Base-by-base conservation (phyloP, 2,113 vertebrate species). In the Haliaeetus leucogaster region DNA sequence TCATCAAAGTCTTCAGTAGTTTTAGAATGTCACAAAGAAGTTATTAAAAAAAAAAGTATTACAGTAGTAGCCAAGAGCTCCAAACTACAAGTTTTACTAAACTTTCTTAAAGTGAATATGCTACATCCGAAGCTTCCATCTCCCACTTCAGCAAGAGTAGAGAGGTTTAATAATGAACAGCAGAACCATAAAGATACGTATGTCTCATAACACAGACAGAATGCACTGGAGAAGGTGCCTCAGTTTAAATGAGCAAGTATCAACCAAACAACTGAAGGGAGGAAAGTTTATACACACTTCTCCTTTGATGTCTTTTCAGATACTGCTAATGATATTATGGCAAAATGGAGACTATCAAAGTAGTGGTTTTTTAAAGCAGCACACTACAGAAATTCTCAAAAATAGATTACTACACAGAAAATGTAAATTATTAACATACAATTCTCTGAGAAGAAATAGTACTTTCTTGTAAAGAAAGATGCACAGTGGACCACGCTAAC, bases 1-100 rank as follows among this genome's bases (percentile, higher is more conserved):
- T 99, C 99, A 99, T 99, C 96, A 99, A 97, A 2, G 99, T 99
- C 99, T 99, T 98, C n/a, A 77, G 78, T 58, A 62, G 86, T 71
- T 79, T 90, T 47, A 96, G 89, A 76, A 96, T 1, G 16, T 52
- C 66, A 93, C 86, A 73, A 90, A 95, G 66, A 95, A 96, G 52
- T 90, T 76, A 65, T 86, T 70, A 25, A 65, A 89, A 81, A 61
- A 91, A 80, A n/a, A 0, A 59, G 13, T n/a, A 59, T 80, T 62
- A 48, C 5, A 58, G 53, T 70, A 80, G 25, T 32, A 86, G 25
- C 29, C 55, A 88, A 88, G 20, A 87, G 19, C 58, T 61, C 47
- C 45, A 90, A 86, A 62, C 17, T 1, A 63, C 16, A 58, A 27
- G 25, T 52, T 82, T 71, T 48, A 47, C 42, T 58, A 42, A 68